phyloP scores from a whole-genome alignment of 2,888 invertebrate species.

The Cephus runcator region DNA sequence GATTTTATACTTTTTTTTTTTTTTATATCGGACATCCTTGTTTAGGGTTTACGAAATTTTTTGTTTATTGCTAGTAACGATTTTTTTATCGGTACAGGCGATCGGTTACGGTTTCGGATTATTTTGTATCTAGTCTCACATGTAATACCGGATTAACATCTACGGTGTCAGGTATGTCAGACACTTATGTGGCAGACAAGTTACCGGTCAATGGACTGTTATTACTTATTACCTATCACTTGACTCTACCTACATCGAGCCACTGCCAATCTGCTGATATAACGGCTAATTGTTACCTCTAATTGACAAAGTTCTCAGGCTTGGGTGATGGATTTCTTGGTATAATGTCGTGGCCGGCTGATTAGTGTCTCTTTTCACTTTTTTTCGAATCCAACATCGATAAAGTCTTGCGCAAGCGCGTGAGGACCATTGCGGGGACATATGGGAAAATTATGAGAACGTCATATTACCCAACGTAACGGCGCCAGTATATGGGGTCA shows the following conservation, averaged over 20 bases:
- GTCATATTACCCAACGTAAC: background rate
- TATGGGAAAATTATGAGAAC: constrained; percentile 26
- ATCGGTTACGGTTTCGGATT: no score
- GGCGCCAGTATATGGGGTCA: no score
- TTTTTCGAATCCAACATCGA: constrained; percentile 10
- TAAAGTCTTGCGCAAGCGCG: no score
- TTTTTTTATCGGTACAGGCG: no score
- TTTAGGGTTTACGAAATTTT: no score
- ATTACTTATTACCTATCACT: constrained; percentile 51
- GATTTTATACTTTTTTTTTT: no score
- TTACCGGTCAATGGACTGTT: constrained; percentile 38
- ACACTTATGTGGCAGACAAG: constrained; percentile 25
- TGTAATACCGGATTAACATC: constrained; percentile 36
- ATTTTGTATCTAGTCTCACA: constrained; percentile 13
- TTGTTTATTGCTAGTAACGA: no score
- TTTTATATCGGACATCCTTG: no score
- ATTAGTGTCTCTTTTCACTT: constrained; percentile 26
- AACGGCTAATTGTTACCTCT: constrained; percentile 59
- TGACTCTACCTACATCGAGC: constrained; percentile 7
- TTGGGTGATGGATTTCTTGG: constrained; percentile 29
- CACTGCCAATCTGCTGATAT: constrained; percentile 21
- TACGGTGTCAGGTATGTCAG: constrained; percentile 13
- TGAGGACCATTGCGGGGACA: no score
- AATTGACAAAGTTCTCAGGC: constrained; percentile 64
- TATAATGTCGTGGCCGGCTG: constrained; percentile 24